A percentile compares a stretch with the other conserved stretches of the same genome.
Conservation (phyloP, 2,797 vertebrate species). For the Capromys pilorides region DNA sequence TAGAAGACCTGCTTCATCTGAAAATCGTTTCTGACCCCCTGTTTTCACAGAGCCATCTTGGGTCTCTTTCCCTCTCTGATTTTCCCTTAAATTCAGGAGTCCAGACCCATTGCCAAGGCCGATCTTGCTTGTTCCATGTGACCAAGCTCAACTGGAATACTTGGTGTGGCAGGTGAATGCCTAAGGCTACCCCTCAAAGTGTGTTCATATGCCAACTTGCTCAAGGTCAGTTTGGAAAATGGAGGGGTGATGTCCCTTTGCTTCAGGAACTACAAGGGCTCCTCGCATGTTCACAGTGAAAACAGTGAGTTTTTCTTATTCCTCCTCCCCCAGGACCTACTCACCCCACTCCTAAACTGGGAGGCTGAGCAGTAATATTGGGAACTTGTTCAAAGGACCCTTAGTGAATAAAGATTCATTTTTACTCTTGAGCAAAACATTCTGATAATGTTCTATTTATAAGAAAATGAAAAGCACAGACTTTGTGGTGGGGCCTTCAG, state of each 20-base stretch:
- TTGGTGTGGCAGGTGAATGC: not conserved
- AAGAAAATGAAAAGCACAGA: slow-evolving; percentile 71
- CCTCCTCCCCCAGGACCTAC: not conserved
- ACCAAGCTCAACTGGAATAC: not conserved
- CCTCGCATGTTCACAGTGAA: not conserved
- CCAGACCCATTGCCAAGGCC: not conserved
- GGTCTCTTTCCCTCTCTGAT: not conserved
- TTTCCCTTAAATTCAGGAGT: not conserved
- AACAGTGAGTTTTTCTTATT: not conserved
- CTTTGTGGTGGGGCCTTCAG: slow-evolving; percentile 68
- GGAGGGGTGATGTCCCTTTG: not conserved
- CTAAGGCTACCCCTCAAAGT: not conserved
- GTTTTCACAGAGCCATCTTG: not conserved
- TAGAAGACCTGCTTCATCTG: not conserved
- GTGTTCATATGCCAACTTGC: not conserved
- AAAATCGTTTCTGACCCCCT: not conserved
- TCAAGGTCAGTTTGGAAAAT: not conserved
- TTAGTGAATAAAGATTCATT: not conserved
- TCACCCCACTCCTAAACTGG: not conserved
- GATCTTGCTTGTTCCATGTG: not conserved
- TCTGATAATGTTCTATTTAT: slow-evolving; percentile 50
- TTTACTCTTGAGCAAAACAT: not conserved
- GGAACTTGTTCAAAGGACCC: slow-evolving; percentile 1
- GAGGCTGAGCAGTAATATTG: not conserved
- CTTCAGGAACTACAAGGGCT: not conserved